Conservation (phyloP, 1,140 invertebrate genomes). For the Pissodes strobi region DNA sequence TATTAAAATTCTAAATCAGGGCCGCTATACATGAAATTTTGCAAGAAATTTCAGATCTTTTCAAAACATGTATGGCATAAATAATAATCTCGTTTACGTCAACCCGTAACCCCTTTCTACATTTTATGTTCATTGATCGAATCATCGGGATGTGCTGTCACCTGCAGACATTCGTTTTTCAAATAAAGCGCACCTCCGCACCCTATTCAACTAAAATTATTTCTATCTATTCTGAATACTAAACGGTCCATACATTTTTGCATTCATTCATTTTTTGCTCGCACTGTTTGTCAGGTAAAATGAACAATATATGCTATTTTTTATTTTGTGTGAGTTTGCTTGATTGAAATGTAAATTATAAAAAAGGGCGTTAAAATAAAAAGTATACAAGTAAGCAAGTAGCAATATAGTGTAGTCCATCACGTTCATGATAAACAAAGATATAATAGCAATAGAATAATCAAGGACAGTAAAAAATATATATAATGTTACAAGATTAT, state of each 20-base stretch:
- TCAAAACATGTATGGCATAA: not conserved
- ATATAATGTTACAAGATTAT: too few relatives aligned
- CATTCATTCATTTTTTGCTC: not conserved
- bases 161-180: conserved; percentile 18
- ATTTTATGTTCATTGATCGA: conserved; percentile 16
- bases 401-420: too few relatives aligned
- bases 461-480: too few relatives aligned
- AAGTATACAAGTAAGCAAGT: too few relatives aligned
- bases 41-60: too few relatives aligned
- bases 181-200: conserved; percentile 1
- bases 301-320: conserved; percentile 4
- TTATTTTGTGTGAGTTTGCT: too few relatives aligned
- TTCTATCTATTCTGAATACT: conserved; percentile 15
- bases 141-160: conserved; percentile 16
- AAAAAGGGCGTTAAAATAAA: too few relatives aligned
- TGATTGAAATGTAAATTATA: too few relatives aligned
- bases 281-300: not conserved
- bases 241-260: not conserved
- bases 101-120: conserved; percentile 14
- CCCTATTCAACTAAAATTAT: conserved; percentile 17
- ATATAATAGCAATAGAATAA: too few relatives aligned
- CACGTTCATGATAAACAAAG: too few relatives aligned
- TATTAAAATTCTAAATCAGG: too few relatives aligned
- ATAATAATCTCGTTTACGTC: conserved; percentile 17
- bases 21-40: too few relatives aligned